Evolutionary conservation across 1,140 invertebrate species (phyloP).

Genomic region (Papilio helenus): DNA sequence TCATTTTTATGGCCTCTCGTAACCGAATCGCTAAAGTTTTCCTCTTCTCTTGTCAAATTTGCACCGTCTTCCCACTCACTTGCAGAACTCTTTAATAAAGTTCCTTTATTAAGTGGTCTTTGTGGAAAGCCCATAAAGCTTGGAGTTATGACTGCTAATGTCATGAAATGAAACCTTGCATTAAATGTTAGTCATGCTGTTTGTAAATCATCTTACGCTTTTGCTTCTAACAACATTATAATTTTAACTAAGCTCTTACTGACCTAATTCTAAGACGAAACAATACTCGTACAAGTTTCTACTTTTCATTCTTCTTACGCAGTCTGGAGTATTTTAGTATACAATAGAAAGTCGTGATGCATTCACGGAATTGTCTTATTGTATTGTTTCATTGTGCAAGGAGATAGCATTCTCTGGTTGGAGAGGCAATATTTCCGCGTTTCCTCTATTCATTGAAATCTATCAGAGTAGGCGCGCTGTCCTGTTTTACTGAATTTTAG

Average conservation of each 20-base stretch:
- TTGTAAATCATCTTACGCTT: background rate
- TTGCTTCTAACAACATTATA: background rate
- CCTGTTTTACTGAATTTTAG: constrained; percentile 49
- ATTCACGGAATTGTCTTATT: constrained; percentile 42
- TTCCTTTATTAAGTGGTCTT: constrained; percentile 46
- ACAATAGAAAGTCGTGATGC: constrained; percentile 36
- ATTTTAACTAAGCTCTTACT: background rate
- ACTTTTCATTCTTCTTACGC: background rate
- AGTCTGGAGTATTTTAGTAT: background rate
- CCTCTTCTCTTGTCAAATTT: constrained; percentile 53
- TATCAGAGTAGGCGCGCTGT: constrained; percentile 47
- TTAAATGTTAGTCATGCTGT: background rate
- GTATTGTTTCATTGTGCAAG: constrained; percentile 50
- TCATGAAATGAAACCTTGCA: background rate
- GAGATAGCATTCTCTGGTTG: constrained; percentile 49
- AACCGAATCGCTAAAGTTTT: constrained; percentile 55
- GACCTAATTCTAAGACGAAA: background rate
- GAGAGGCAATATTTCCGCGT: constrained; percentile 62
- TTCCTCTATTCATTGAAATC: constrained; percentile 53
- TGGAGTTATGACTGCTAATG: background rate
- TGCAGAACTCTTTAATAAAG: constrained; percentile 35
- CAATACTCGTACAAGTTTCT: constrained; percentile 23
- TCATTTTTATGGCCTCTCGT: constrained; percentile 66
- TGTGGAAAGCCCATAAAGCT: constrained; percentile 30
- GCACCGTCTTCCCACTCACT: constrained; percentile 21